phyloP scores from a whole-genome alignment of 1,140 invertebrate genomes.

The Himalopsyche phryganea region DNA sequence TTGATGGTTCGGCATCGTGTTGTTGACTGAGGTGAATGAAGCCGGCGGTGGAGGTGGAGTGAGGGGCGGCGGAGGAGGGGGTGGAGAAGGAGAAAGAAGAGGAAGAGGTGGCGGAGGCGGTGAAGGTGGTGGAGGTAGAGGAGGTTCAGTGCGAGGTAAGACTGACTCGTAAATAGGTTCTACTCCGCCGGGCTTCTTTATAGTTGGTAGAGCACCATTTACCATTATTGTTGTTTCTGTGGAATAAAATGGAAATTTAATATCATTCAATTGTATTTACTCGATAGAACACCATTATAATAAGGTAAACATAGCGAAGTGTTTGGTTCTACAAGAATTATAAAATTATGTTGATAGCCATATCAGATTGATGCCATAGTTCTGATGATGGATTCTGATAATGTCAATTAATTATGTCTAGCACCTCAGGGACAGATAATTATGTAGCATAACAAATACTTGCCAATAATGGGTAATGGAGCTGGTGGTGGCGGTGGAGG shows the following conservation, averaged over 20 bases:
- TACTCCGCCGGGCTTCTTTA: not conserved
- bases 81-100: slow-evolving; percentile 40
- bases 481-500: slow-evolving; percentile 43
- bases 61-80: slow-evolving; percentile 34
- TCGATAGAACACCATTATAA: no score
- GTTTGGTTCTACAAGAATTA: no score
- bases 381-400: no score
- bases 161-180: slow-evolving; percentile 32
- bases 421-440: no score
- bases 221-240: slow-evolving; percentile 20
- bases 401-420: no score
- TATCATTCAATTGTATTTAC: no score
- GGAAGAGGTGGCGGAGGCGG: slow-evolving; percentile 40
- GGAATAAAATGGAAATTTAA: slow-evolving; percentile 1
- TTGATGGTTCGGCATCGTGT: slow-evolving; percentile 26
- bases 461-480: slow-evolving; percentile 30
- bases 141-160: slow-evolving; percentile 33
- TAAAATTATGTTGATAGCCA: no score
- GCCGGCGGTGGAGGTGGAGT: slow-evolving; percentile 36
- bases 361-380: no score
- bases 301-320: no score
- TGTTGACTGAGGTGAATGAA: not conserved
- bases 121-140: slow-evolving; percentile 44
- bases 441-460: no score
- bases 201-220: slow-evolving; percentile 13